Percentiles rank a stretch among this genome's conserved stretches.
Evolutionary conservation across 2,113 vertebrate genomes (phyloP).

Genomic region (Sarotherodon lohbergeri): DNA sequence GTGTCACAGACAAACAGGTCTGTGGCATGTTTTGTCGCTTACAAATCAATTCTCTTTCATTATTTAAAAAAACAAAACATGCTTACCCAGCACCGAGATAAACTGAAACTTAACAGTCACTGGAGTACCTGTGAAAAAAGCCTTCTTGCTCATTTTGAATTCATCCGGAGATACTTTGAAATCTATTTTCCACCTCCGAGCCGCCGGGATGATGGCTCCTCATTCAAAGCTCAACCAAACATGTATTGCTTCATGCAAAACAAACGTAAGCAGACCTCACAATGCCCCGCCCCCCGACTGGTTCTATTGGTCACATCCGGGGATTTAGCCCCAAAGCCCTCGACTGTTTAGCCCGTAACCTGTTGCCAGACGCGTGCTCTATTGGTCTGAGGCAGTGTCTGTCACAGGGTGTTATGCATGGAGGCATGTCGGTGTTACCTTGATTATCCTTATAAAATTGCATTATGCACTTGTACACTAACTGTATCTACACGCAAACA

Average conservation of each 20-base stretch:
- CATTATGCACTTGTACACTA: background rate
- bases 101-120: background rate
- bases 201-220: constrained; percentile 71
- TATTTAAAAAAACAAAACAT: background rate
- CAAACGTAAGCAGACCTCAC: background rate
- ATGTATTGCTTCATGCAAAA: constrained; percentile 30
- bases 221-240: constrained; percentile 73
- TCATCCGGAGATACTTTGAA: constrained; percentile 45
- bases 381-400: constrained; percentile 38
- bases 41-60: background rate
- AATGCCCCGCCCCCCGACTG: constrained; percentile 9
- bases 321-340: background rate
- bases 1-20: constrained; percentile 73
- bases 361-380: background rate
- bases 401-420: background rate
- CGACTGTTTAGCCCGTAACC: background rate
- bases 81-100: constrained; percentile 47
- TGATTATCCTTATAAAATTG: constrained; percentile 15
- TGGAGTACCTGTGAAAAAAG: background rate
- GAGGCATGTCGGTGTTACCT: constrained; percentile 32
- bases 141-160: constrained; percentile 18
- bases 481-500: background rate
- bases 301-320: constrained; percentile 46
- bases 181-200: constrained; percentile 58
- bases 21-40: constrained; percentile 40